A percentile compares a stretch with the other conserved stretches of the same genome.
phyloP scores from a whole-genome alignment of 2,888 invertebrate genomes.

The Melipona beecheii region DNA sequence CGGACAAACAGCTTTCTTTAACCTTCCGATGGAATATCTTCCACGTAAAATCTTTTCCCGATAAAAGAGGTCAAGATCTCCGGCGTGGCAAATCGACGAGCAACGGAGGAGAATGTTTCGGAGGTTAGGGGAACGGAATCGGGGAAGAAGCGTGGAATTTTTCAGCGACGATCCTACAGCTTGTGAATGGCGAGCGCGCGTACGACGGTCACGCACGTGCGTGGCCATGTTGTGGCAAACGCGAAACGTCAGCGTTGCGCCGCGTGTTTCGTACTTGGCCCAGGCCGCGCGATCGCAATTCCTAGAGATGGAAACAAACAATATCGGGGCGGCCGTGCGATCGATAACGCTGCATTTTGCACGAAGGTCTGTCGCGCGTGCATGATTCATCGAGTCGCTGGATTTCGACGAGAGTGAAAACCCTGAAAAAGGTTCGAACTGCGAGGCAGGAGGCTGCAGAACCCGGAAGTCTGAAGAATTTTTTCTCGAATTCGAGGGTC shows the following conservation, averaged over 20 bases:
- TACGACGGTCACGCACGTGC: slow-evolving; percentile 49
- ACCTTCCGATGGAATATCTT: background rate
- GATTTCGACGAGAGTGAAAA: background rate
- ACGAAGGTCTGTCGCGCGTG: background rate
- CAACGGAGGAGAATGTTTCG: background rate
- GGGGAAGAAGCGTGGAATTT: background rate
- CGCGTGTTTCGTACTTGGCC: slow-evolving; percentile 42
- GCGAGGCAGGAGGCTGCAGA: too few species aligned
- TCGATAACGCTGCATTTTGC: background rate
- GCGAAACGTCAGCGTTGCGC: slow-evolving; percentile 37
- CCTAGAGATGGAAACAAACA: slow-evolving; percentile 16
- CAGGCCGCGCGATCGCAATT: slow-evolving; percentile 56
- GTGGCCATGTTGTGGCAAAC: slow-evolving; percentile 23
- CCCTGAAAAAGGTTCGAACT: too few species aligned
- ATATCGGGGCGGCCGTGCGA: slow-evolving; percentile 1
- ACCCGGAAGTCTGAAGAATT: too few species aligned
- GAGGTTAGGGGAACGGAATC: background rate
- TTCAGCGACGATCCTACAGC: background rate
- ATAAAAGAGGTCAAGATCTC: background rate
- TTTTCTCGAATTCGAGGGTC: too few species aligned
- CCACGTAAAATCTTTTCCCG: too few species aligned
- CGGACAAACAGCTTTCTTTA: background rate
- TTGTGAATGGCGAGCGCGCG: slow-evolving; percentile 55
- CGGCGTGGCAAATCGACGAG: background rate
- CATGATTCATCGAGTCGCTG: background rate